Base-by-base conservation (phyloP, 2,797 vertebrate species). In the Lepilemur septentrionalis region DNA sequence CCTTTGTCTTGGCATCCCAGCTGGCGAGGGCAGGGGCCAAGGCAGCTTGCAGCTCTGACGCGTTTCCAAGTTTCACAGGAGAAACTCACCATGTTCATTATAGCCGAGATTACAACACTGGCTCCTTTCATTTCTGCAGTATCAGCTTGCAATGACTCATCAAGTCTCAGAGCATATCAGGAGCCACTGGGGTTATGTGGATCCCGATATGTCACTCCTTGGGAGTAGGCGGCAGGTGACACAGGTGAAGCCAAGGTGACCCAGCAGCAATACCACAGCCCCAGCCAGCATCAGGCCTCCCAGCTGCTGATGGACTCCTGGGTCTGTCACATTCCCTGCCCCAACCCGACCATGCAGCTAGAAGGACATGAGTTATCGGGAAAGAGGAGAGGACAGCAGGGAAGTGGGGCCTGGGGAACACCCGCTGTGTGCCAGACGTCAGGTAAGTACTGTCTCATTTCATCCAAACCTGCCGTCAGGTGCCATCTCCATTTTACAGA, bases 71-170 rank as follows among this genome's bases (percentile, higher is more conserved):
- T 80, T 89, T 86, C 76, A 2, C 0, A 7, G 11, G n/a, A 86
- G 76, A 35, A 78, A 61, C 70, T 63, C 67, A 12, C 25, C 3
- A 5, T 1, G 38, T 20, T 82, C 65, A 15, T 72, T 43, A 78
- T n/a, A 30, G 8, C 28, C 55, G 43, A 67, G 87, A 75, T 93
- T 67, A 6, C 57, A 20, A 11, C 0, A 2, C 83, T 23, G 46
- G n/a, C n/a, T 76, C 59, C 89, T 67, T 86, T 84, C 65, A 8
- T 20, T 43, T 32, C 87, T 35, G 32, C 41, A 59, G 13, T 59
- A 23, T 83, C 86, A 70, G 28, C 89, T 55, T 69, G 55, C 73
- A 30, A 18, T 75, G 93, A 86, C 63, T 89, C 89, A 76, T 41
- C 46, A n/a, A 22, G 79, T 83, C 93, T 89, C 91, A 2, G 61